Evolutionary conservation across 2,888 invertebrate species (phyloP).

Genomic region (Dorcus parallelipipedus): DNA sequence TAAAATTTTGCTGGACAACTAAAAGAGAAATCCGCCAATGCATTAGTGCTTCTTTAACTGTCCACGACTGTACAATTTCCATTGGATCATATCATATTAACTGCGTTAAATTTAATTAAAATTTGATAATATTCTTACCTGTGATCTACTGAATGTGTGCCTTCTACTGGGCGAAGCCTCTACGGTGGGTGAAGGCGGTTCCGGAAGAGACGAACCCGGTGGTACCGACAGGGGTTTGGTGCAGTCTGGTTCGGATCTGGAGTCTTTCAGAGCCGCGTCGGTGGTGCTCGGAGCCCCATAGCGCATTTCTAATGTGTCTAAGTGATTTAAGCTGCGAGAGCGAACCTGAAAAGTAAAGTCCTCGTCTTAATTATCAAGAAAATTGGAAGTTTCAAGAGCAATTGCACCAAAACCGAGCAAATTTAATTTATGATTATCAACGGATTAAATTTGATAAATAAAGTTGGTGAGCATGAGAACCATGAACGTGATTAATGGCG

Average conservation of each 20-base stretch:
- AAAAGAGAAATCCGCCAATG: no score
- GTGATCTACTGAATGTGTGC: conserved; percentile 59
- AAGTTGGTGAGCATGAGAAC: not conserved
- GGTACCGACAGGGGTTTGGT: conserved; percentile 43
- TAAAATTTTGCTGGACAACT: no score
- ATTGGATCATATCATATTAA: no score
- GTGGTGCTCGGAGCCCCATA: conserved; percentile 37
- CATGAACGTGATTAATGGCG: no score
- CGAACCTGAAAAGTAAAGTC: conserved; percentile 56
- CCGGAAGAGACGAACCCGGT: conserved; percentile 35
- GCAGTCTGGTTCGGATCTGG: conserved; percentile 48
- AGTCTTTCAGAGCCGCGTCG: conserved; percentile 42
- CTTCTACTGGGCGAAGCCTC: conserved; percentile 43
- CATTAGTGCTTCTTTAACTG: no score
- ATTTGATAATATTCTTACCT: conserved; percentile 45
- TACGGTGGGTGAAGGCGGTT: conserved; percentile 48
- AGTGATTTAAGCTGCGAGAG: conserved; percentile 69
- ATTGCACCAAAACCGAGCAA: not conserved
- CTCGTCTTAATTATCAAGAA: not conserved
- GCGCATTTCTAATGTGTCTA: conserved; percentile 62
- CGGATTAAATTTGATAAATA: not conserved
- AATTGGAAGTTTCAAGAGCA: not conserved
- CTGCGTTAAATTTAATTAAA: no score
- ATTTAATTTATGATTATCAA: not conserved
- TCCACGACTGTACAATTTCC: no score